Conservation (phyloP, 2,797 vertebrate genomes). For the Coracias cyanogaster region DNA sequence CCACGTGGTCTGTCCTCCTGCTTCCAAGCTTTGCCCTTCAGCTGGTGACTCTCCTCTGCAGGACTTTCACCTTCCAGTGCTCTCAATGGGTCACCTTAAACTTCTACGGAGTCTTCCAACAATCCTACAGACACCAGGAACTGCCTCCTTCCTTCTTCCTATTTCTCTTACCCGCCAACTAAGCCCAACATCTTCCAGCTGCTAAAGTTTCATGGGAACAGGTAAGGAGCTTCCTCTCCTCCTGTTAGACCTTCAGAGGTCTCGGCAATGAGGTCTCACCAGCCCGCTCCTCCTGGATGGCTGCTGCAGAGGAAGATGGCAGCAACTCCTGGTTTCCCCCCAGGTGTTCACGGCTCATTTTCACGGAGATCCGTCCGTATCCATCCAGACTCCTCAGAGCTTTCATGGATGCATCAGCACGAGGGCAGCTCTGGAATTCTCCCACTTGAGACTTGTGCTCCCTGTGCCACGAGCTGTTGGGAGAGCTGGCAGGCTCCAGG, state of each 20-base stretch:
- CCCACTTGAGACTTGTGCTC: neutral
- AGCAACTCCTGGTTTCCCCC: neutral
- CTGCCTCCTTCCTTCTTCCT: neutral
- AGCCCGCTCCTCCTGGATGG: neutral
- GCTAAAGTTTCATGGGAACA: neutral
- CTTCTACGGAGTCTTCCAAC: neutral
- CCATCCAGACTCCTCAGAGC: fast-evolving
- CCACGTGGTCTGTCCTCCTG: neutral
- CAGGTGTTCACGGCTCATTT: fast-evolving
- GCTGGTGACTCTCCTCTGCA: neutral
- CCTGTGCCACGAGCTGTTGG: neutral
- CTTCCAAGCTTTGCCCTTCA: neutral
- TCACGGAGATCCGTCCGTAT: fast-evolving
- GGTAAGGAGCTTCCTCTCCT: neutral
- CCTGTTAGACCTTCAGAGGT: neutral
- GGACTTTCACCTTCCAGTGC: neutral
- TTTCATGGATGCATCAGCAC: neutral
- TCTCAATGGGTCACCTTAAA: neutral
- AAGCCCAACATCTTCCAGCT: neutral
- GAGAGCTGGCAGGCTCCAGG: neutral
- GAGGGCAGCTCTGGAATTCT: neutral
- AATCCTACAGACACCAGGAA: neutral
- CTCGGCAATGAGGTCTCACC: neutral
- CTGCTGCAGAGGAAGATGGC: neutral
- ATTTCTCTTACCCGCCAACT: neutral